These are phyloP conservation scores for Arctopsyche grandis DNA, from an alignment of 1,140 invertebrate genomes.

Conservation along the genomic window DNA sequence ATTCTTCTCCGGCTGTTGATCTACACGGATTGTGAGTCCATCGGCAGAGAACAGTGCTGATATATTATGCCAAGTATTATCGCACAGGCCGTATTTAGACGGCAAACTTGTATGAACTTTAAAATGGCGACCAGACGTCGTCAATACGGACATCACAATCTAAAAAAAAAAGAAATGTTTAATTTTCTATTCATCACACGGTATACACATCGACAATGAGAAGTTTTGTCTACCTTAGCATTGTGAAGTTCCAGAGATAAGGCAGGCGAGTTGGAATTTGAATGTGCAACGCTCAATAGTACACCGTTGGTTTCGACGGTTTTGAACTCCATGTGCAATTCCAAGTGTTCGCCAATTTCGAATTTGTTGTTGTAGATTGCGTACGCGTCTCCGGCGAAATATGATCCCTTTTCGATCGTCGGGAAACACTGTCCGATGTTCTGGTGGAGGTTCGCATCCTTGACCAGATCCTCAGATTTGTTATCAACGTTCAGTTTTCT, in stretches of 20 bases:
- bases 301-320: conserved; percentile 85
- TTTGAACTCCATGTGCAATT: conserved; percentile 84
- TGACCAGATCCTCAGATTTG: conserved; percentile 78
- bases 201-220: not conserved
- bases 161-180: conserved; percentile 53
- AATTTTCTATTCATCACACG: not conserved
- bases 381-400: conserved; percentile 85
- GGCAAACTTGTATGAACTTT: conserved; percentile 70
- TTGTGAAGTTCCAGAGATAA: conserved; percentile 81
- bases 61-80: conserved; percentile 89
- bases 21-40: conserved; percentile 77
- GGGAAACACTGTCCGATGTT: conserved; percentile 89
- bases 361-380: conserved; percentile 72
- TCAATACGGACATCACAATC: conserved; percentile 77
- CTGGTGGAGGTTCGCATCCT: conserved; percentile 72
- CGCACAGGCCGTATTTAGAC: conserved; percentile 77
- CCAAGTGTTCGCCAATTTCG: conserved; percentile 73
- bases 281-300: conserved; percentile 77
- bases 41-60: conserved; percentile 77
- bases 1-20: conserved; percentile 70
- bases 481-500: conserved; percentile 80
- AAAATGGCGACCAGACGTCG: conserved; percentile 72
- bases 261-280: conserved; percentile 70
- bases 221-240: conserved; percentile 71
- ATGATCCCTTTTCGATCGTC: conserved; percentile 84